These are phyloP conservation scores for Hippocampus mohnikei DNA, from an alignment of 2,113 vertebrate genomes.

Conservation along the genomic window DNA sequence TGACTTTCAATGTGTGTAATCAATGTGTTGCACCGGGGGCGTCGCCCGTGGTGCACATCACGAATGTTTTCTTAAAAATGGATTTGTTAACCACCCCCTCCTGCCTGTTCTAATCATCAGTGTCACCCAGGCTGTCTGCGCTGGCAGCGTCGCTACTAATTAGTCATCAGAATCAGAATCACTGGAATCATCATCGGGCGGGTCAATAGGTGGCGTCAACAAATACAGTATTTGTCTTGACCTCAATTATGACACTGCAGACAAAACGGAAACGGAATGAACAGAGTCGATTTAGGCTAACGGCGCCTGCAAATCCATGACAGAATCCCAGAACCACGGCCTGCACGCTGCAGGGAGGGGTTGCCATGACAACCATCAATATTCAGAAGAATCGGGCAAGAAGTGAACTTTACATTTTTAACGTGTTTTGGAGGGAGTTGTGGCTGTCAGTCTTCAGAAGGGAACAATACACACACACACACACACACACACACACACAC, in stretches of 20 bases:
- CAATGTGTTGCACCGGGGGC: no score
- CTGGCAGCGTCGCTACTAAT: slow-evolving; percentile 11
- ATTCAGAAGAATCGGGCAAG: neutral
- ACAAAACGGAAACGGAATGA: no score
- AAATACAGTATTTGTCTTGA: neutral
- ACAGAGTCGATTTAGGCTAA: no score
- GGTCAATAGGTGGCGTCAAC: neutral
- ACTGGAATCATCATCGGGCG: slow-evolving; percentile 2
- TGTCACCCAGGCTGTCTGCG: slow-evolving; percentile 22
- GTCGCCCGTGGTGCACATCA: slow-evolving; percentile 34
- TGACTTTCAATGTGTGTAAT: neutral
- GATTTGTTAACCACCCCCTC: slow-evolving; percentile 38
- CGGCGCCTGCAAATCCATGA: no score
- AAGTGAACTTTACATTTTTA: neutral
- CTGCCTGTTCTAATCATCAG: slow-evolving; percentile 30
- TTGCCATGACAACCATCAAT: neutral
- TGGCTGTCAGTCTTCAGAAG: neutral
- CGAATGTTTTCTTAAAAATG: slow-evolving; percentile 15
- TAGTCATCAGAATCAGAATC: slow-evolving; percentile 8
- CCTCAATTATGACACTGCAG: neutral
- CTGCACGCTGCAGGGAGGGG: neutral
- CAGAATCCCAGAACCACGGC: no score
- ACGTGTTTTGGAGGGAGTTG: neutral
- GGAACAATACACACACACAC: slow-evolving; percentile 15
- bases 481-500: slow-evolving; percentile 1